phyloP scores from a whole-genome alignment of 1,140 invertebrate species.

The Eciton burchellii region DNA sequence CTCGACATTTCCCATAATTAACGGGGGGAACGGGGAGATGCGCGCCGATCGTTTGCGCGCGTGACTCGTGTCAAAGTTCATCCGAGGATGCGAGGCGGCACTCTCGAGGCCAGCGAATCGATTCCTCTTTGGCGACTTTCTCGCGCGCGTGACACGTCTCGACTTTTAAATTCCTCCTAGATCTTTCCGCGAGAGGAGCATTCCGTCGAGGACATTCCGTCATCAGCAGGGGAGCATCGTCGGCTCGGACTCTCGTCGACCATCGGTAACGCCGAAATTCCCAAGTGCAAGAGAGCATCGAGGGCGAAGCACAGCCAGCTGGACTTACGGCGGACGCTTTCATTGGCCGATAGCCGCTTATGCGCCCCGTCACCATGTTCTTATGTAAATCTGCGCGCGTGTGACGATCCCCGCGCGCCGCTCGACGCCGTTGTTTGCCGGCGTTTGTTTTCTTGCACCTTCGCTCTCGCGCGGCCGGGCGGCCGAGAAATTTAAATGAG shows the following conservation, averaged over 20 bases:
- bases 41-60: neutral
- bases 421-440: conserved; percentile 49
- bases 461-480: conserved; percentile 4
- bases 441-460: conserved; percentile 49
- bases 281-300: neutral
- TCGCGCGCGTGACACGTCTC: too few species aligned
- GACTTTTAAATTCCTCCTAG: too few species aligned
- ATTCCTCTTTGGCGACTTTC: too few species aligned
- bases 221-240: too few species aligned
- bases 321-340: conserved; percentile 5
- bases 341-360: neutral
- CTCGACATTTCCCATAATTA: neutral
- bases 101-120: too few species aligned
- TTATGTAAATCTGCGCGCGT: conserved; percentile 48
- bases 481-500: conserved; percentile 60
- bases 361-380: neutral
- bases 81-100: too few species aligned
- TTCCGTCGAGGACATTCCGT: too few species aligned
- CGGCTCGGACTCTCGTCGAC: too few species aligned
- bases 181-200: too few species aligned
- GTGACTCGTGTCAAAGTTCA: too few species aligned
- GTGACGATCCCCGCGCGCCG: conserved; percentile 52
- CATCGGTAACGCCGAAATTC: neutral
- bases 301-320: conserved; percentile 9
- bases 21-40: neutral